A percentile compares a stretch with the other conserved stretches of the same genome.
These are phyloP conservation scores for Todiramphus saurophagus DNA, from an alignment of 2,113 vertebrate genomes.

Conservation along the genomic window DNA sequence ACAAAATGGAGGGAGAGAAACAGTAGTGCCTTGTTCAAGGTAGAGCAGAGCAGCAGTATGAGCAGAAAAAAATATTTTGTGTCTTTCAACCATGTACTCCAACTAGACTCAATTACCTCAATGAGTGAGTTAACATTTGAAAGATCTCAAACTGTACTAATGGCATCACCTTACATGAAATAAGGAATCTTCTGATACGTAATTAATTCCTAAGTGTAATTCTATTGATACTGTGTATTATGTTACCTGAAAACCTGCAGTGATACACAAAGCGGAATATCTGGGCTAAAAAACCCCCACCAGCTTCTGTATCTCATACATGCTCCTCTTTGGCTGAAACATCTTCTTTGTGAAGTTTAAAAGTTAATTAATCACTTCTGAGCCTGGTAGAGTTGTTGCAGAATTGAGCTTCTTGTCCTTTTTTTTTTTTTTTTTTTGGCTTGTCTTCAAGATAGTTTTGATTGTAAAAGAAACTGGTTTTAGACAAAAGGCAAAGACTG, in stretches of 20 bases:
- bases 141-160: neutral
- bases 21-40: neutral
- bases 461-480: neutral
- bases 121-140: neutral
- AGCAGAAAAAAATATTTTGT: neutral
- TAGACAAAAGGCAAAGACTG: neutral
- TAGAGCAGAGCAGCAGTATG: neutral
- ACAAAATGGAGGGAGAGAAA: neutral
- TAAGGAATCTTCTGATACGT: neutral
- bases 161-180: neutral
- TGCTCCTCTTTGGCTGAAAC: neutral
- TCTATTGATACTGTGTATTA: neutral
- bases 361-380: neutral
- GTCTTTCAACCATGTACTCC: neutral
- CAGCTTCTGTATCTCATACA: neutral
- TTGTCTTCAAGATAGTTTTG: neutral
- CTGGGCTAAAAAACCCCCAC: neutral
- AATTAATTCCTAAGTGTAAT: neutral
- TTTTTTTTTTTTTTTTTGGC: neutral
- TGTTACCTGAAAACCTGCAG: neutral
- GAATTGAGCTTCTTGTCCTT: neutral
- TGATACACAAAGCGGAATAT: neutral
- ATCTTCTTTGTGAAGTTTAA: neutral
- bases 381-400: neutral
- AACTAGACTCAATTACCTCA: neutral